These are phyloP conservation scores for Aldabrachelys gigantea DNA, from an alignment of 2,113 vertebrate species.

Conservation along the genomic window DNA sequence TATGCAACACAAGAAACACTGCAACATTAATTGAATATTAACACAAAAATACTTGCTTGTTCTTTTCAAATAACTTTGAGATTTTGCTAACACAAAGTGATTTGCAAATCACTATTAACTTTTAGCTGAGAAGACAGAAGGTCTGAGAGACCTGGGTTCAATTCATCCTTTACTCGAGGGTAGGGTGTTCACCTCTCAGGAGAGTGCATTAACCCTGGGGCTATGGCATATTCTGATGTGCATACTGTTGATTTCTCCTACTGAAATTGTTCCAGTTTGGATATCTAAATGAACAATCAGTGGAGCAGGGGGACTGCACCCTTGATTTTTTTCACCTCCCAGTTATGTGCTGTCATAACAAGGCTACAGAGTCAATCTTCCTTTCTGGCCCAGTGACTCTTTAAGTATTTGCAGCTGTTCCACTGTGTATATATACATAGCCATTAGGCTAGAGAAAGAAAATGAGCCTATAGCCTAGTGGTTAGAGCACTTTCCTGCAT, in stretches of 20 bases:
- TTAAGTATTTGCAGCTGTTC: not conserved
- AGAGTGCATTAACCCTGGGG: not conserved
- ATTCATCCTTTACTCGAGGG: not conserved
- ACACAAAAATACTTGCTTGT: not conserved
- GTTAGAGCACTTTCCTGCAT: not conserved
- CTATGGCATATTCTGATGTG: not conserved
- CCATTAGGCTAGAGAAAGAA: not conserved
- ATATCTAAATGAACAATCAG: not conserved
- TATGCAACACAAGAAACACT: not conserved
- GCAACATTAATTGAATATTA: not conserved
- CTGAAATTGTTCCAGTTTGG: not conserved
- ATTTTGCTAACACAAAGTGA: not conserved
- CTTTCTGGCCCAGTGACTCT: not conserved
- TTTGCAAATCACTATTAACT: not conserved
- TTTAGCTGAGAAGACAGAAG: not conserved
- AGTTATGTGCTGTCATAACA: not conserved
- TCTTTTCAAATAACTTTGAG: not conserved
- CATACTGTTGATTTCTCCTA: not conserved
- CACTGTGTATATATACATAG: not conserved
- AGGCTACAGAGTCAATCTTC: not conserved
- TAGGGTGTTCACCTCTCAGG: not conserved
- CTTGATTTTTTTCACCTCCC: not conserved
- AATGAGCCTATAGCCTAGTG: not conserved
- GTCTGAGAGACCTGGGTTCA: not conserved
- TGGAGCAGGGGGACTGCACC: not conserved